These are phyloP conservation scores for Astreopora myriophthalma DNA, from an alignment of 64 coral and sea anemone species.

Conservation along the genomic window DNA sequence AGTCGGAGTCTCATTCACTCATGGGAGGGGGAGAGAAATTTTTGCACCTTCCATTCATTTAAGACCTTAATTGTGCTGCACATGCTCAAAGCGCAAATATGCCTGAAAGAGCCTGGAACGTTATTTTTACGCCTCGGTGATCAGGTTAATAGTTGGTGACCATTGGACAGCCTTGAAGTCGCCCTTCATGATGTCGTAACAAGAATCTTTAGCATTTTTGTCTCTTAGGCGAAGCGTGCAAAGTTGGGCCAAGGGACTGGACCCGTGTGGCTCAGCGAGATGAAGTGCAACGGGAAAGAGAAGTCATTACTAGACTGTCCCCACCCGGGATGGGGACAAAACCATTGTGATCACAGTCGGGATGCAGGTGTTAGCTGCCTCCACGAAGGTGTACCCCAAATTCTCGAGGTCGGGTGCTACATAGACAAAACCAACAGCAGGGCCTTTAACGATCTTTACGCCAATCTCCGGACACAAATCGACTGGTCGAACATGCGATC, in stretches of 20 bases:
- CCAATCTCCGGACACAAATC: conserved; percentile 51
- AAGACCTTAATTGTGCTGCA: no score
- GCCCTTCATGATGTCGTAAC: no score
- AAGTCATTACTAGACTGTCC: conserved; percentile 52
- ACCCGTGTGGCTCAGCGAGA: conserved; percentile 67
- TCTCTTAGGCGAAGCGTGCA: conserved; percentile 23
- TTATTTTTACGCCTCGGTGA: no score
- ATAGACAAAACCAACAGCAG: conserved; percentile 9
- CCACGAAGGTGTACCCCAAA: conserved; percentile 83
- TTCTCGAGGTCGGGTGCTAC: conserved; percentile 88
- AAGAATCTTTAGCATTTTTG: no score
- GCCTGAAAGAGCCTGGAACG: no score
- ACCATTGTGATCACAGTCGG: conserved; percentile 28
- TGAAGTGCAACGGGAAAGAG: conserved; percentile 73
- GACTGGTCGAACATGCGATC: conserved; percentile 86
- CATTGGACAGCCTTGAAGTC: no score
- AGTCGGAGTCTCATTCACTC: no score
- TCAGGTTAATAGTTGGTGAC: no score
- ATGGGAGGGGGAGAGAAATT: no score
- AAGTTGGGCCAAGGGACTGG: conserved; percentile 82
- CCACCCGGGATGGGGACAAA: conserved; percentile 32
- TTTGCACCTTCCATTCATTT: no score
- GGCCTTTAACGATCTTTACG: conserved; percentile 61
- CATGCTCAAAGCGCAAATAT: no score
- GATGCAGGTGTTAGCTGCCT: conserved; percentile 87